Base-by-base conservation (phyloP, 2,888 invertebrate genomes). In the Microctonus hyperodae region DNA sequence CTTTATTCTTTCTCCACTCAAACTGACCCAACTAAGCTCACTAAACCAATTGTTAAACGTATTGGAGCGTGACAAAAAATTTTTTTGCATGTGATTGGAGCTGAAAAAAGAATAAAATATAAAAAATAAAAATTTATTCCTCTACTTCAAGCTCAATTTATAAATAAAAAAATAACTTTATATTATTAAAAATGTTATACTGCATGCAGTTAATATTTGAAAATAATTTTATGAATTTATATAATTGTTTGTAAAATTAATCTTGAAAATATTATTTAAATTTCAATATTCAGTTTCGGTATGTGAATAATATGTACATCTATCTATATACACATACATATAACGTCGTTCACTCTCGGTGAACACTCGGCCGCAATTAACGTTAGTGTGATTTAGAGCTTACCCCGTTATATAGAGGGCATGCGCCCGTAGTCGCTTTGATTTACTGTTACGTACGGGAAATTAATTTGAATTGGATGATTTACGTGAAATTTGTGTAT, bases 391-490 rank as follows among this genome's bases (percentile, higher is more conserved):
- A 78, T 79, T 79, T 80, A 80, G 77, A 77, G 74, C 73, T 58
- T 58, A 57, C 62, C 58, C 61, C 61, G 55, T 63, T 62, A 64
- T 63, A 16, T 44, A 7, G 44, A 63, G 67, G 62, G 64, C 66
- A 53, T 62, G 62, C 44, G 16, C 58, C 53, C 67, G 63, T 68
- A n/a, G 7, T 73, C 73, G 70, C 70, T 76, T 73, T 80, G 79
- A 80, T 80, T 80, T 79, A 80, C 73, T 74, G 69, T 51, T 64
- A 64, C 64, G 64, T 56, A 69, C 68, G 65, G 63, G 75, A 82
- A 81, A 82, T 83, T 82, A 83, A 82, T 83, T 80, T 77, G 75
- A 78, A 82, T 80, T 77, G 77, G 72, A 76, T 79, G 81, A 82
- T 81, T 75, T 80, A 80, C 76, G 79, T 78, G 79, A 78, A 78